Percentiles rank a stretch among this genome's conserved stretches.
phyloP scores from a whole-genome alignment of 2,888 invertebrate genomes.

The Pseudococcus jackbeardsleyi region DNA sequence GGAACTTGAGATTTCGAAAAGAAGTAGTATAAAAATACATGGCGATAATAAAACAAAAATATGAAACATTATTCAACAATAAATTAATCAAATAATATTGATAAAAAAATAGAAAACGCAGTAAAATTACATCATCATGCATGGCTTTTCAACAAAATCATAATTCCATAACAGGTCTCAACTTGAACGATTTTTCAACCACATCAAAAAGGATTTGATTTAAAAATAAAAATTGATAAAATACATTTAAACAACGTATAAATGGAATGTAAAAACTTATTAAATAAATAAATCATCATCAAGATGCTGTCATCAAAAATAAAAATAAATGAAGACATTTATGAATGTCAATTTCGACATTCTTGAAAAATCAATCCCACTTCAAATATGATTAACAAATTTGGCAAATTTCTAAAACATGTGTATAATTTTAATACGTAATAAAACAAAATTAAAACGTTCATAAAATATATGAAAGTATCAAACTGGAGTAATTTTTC shows the following conservation, averaged over 20 bases:
- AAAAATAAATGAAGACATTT: background rate
- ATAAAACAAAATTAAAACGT: background rate
- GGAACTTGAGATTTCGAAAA: no score
- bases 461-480: conserved; percentile 3
- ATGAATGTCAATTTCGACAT: background rate
- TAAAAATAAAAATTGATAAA: background rate
- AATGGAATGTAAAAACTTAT: background rate
- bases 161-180: no score
- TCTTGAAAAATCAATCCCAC: background rate
- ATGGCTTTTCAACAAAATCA: no score
- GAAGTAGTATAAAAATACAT: no score
- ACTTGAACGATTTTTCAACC: no score
- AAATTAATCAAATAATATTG: no score
- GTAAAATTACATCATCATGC: no score
- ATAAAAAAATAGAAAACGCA: no score
- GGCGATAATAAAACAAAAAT: no score
- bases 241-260: background rate
- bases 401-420: background rate
- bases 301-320: background rate
- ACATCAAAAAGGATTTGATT: no score
- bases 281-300: background rate
- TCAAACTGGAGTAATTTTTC: background rate
- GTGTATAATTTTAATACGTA: background rate
- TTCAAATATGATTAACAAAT: background rate
- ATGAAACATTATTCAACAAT: no score